These are phyloP conservation scores for Rutilus rutilus DNA, from an alignment of 2,113 vertebrate species.

Conservation along the genomic window DNA sequence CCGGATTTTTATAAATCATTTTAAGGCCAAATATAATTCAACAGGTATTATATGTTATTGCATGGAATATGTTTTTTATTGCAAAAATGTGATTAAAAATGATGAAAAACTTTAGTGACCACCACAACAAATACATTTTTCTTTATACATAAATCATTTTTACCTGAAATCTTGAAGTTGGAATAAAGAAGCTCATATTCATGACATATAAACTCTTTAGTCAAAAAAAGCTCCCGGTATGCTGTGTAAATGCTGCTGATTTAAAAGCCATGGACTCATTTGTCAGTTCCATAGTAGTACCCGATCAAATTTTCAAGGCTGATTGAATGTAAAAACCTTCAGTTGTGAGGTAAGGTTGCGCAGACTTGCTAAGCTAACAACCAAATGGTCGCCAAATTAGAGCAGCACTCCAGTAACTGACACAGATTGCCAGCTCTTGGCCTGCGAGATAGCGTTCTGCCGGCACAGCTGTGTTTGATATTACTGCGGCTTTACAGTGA, in stretches of 20 bases:
- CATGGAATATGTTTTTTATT: not conserved
- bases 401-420: not conserved
- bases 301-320: not conserved
- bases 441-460: conserved; percentile 27
- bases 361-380: conserved; percentile 31
- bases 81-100: not conserved
- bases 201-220: not conserved
- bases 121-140: not conserved
- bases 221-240: not conserved
- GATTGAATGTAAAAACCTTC: conserved; percentile 11
- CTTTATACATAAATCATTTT: not conserved
- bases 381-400: conserved; percentile 26
- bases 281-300: not conserved
- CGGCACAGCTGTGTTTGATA: conserved; percentile 45
- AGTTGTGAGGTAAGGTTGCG: not conserved
- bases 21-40: not conserved
- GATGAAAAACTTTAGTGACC: not conserved
- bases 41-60: not conserved
- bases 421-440: conserved; percentile 23
- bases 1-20: not conserved
- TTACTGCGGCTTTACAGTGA: conserved; percentile 33
- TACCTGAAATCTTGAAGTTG: not conserved
- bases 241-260: no score
- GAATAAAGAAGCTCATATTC: not conserved
- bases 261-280: not conserved